Evolutionary conservation across 1,140 invertebrate genomes (phyloP).

Genomic region (Acarapis woodi): DNA sequence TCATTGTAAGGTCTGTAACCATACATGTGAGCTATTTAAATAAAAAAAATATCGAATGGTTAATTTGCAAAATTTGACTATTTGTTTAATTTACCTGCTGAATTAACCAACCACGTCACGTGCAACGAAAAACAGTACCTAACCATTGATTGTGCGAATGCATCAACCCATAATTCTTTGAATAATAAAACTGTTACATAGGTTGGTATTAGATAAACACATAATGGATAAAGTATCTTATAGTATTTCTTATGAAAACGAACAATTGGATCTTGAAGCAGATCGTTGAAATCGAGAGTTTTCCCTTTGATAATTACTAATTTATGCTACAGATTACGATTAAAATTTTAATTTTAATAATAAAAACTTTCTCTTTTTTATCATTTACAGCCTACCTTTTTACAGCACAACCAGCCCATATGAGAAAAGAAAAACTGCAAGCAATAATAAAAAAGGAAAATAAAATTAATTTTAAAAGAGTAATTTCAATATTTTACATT

Average conservation of each 20-base stretch:
- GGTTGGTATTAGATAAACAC: conserved; percentile 55
- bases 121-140: conserved; percentile 63
- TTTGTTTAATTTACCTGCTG: no score
- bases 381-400: no score
- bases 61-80: no score
- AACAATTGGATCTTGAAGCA: conserved; percentile 52
- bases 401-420: not conserved
- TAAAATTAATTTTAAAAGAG: no score
- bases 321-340: no score
- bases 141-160: conserved; percentile 48
- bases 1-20: conserved; percentile 63
- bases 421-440: conserved; percentile 5
- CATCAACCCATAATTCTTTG: conserved; percentile 44
- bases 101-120: conserved; percentile 78
- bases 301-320: conserved; percentile 59
- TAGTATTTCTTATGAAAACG: conserved; percentile 46
- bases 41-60: no score
- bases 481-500: no score
- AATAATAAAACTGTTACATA: no score
- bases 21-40: conserved; percentile 72
- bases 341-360: no score
- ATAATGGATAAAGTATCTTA: conserved; percentile 38
- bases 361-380: no score
- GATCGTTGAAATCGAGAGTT: conserved; percentile 50
- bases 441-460: no score